These are phyloP conservation scores for Diadophis punctatus DNA, from an alignment of 2,113 vertebrate genomes.

Conservation along the genomic window DNA sequence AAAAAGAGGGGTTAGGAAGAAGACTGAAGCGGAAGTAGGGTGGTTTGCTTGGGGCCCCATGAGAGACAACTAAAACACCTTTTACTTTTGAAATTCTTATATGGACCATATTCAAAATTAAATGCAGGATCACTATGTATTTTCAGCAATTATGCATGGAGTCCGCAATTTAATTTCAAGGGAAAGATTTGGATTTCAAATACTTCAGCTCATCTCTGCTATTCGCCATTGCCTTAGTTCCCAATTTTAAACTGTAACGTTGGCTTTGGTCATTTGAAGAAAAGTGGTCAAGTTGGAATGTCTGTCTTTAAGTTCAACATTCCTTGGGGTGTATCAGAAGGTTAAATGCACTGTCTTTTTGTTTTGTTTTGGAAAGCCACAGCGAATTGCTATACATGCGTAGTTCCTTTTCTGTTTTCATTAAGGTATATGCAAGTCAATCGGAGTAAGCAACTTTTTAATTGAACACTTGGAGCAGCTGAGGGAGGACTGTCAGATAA, in stretches of 20 bases:
- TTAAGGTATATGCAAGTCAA: conserved; percentile 72
- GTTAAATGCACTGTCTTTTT: conserved; percentile 7
- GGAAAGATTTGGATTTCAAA: neutral
- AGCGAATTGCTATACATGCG: conserved; percentile 4
- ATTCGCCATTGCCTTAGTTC: neutral
- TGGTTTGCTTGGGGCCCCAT: neutral
- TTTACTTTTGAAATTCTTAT: neutral
- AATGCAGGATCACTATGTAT: neutral
- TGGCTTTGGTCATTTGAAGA: neutral
- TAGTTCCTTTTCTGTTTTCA: conserved; percentile 22
- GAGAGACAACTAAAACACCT: neutral
- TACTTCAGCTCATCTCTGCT: neutral
- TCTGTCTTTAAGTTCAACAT: neutral
- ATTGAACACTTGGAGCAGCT: conserved; percentile 77
- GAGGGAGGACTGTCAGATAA: conserved; percentile 70
- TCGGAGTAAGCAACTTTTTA: conserved; percentile 83
- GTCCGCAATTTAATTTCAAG: neutral
- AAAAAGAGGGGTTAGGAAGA: neutral
- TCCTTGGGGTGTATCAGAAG: neutral
- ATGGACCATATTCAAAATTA: neutral
- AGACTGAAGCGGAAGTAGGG: neutral
- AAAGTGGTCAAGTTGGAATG: neutral
- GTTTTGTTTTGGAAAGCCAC: neutral
- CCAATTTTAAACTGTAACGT: neutral
- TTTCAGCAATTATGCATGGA: neutral